Evolutionary conservation across 1,140 invertebrate genomes (phyloP).

Genomic region (Bombyx mori): ASM3026992v2 NC_085127.1:4344501-4345000

Average conservation of each 20-base stretch:
- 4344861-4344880: neutral
- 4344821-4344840: conserved; percentile 26
- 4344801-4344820: conserved; percentile 38
- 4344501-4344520: no score
- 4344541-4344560: no score
- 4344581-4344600: no score
- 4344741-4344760: conserved; percentile 20
- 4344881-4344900: neutral
- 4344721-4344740: conserved; percentile 14
- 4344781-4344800: conserved; percentile 31
- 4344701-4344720: conserved; percentile 10
- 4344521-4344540: no score
- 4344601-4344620: no score
- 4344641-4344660: neutral
- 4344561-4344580: no score
- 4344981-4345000: conserved; percentile 25
- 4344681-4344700: neutral
- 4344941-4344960: conserved; percentile 3
- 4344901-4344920: no score
- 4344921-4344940: no score
- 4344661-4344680: no score
- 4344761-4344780: conserved; percentile 47
- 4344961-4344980: conserved; percentile 20
- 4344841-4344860: conserved; percentile 10
- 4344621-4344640: no score